These are phyloP conservation scores for Nannobrachium achirus DNA, from an alignment of 2,113 vertebrate genomes.

Conservation along the genomic window DNA sequence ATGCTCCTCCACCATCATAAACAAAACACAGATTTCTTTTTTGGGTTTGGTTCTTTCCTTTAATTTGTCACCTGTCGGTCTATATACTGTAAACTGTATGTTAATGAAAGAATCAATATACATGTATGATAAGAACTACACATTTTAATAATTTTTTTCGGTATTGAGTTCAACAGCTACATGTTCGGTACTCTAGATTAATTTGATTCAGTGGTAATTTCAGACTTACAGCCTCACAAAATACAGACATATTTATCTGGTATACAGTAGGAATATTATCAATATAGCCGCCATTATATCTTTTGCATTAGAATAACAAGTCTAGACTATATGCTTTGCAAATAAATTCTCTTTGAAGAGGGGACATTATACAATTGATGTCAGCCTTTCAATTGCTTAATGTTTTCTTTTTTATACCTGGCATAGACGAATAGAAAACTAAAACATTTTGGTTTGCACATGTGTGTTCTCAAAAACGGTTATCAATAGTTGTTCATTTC, in stretches of 20 bases:
- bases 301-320: no score
- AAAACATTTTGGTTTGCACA: not conserved
- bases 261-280: not conserved
- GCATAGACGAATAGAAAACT: not conserved
- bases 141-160: not conserved
- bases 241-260: not conserved
- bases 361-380: not conserved
- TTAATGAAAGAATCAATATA: not conserved
- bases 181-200: not conserved
- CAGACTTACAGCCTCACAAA: not conserved
- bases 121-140: not conserved
- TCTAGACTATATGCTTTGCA: no score
- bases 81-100: no score
- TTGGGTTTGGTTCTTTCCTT: no score
- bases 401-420: not conserved
- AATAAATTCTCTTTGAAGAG: not conserved
- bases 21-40: no score
- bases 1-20: no score
- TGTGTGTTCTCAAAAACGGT: not conserved
- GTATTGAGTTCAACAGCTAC: not conserved
- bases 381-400: not conserved
- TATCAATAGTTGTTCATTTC: not conserved
- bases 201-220: not conserved
- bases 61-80: no score
- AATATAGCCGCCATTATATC: not conserved